Evolutionary conservation across 2,888 invertebrate species (phyloP).

Genomic region (Hydriomena furcata): DNA sequence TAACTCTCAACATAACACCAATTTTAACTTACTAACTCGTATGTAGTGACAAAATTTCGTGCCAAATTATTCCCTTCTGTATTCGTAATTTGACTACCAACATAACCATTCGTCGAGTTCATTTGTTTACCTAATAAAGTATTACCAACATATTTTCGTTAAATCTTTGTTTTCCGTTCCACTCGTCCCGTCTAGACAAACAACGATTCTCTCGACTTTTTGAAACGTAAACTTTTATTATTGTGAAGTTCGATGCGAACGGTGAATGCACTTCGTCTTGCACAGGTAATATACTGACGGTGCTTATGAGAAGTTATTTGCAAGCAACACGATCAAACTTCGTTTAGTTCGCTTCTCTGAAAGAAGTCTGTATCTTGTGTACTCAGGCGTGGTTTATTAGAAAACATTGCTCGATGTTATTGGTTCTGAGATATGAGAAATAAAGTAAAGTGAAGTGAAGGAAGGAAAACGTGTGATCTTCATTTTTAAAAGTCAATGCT

Average conservation of each 20-base stretch:
- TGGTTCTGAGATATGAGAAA: slow-evolving; percentile 1
- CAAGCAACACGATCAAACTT: slow-evolving; percentile 25
- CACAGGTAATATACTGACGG: slow-evolving; percentile 17
- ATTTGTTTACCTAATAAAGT: neutral
- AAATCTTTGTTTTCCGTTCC: slow-evolving; percentile 13
- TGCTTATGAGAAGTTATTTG: slow-evolving; percentile 32
- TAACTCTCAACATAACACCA: too few species aligned
- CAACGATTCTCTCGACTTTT: slow-evolving; percentile 21
- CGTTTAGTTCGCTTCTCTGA: slow-evolving; percentile 22
- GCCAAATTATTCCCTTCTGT: too few species aligned
- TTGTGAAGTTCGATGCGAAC: slow-evolving; percentile 25
- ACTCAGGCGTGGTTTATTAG: slow-evolving; percentile 10
- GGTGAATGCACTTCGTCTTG: slow-evolving; percentile 18
- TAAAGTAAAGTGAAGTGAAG: neutral
- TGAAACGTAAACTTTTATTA: slow-evolving; percentile 19
- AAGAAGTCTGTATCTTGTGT: slow-evolving; percentile 17
- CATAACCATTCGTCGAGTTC: neutral
- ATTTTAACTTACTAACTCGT: too few species aligned
- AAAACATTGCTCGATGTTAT: slow-evolving; percentile 4
- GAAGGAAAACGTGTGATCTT: slow-evolving; percentile 1
- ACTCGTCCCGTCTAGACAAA: slow-evolving; percentile 31
- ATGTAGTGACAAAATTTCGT: too few species aligned
- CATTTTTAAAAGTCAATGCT: slow-evolving; percentile 2
- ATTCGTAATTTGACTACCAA: neutral
- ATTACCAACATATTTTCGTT: slow-evolving; percentile 13